These are phyloP conservation scores for western clawed frog (Xenopus tropicalis) DNA, from an alignment of 2,113 vertebrate genomes.

Conservation along the genomic window UCB_Xtro_10.0 CM004450.2:88450001-88450500, in stretches of 20 bases:
- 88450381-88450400: conserved; percentile 63
- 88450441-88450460: conserved; percentile 51
- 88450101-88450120: neutral
- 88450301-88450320: conserved; percentile 66
- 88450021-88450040: neutral
- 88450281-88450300: conserved; percentile 63
- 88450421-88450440: conserved; percentile 49
- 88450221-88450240: conserved; percentile 34
- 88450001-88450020: no score
- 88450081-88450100: neutral
- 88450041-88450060: neutral
- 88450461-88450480: conserved; percentile 11
- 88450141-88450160: neutral
- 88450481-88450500: neutral
- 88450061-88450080: neutral
- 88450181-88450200: conserved; percentile 10
- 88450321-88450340: conserved; percentile 76
- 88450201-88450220: neutral
- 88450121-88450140: neutral
- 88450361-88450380: conserved; percentile 67
- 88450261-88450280: conserved; percentile 64
- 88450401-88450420: conserved; percentile 53
- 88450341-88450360: conserved; percentile 66
- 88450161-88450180: conserved; percentile 11
- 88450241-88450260: conserved; percentile 46